These are phyloP conservation scores for Nyctibius bracteatus DNA, from an alignment of 2,113 vertebrate species.

Conservation along the genomic window DNA sequence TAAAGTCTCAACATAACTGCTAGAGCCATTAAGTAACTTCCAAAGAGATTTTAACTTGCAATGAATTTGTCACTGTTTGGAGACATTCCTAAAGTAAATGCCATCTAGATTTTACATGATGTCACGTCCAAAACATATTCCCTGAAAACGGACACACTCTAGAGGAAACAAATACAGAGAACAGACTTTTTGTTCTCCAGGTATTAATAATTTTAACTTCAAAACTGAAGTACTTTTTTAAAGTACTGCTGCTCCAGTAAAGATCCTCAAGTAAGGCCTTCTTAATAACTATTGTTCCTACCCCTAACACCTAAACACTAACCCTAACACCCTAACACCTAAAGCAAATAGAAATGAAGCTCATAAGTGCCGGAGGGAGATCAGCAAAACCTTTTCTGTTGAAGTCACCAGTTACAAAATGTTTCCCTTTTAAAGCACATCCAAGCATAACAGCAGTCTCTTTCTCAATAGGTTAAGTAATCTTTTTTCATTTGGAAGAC, in stretches of 20 bases:
- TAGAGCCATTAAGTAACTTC: neutral
- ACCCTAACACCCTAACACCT: neutral
- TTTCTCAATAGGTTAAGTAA: neutral
- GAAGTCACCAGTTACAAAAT: neutral
- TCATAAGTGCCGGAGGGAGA: neutral
- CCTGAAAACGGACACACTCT: neutral
- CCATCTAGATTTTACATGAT: neutral
- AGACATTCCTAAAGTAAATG: neutral
- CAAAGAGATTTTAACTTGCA: neutral
- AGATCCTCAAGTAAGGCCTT: neutral
- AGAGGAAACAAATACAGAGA: neutral
- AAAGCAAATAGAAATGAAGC: neutral
- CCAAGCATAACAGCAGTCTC: neutral
- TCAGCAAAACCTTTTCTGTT: neutral
- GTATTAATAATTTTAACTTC: neutral
- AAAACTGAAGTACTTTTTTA: neutral
- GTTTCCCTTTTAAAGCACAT: neutral
- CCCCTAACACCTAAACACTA: too few relatives aligned
- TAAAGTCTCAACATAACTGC: neutral
- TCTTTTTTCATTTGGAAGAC: neutral
- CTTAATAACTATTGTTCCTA: neutral
- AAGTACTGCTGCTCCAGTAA: neutral
- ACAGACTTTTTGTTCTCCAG: accelerated
- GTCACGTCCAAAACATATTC: neutral
- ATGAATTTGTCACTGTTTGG: neutral